A percentile compares a stretch with the other conserved stretches of the same genome.
Evolutionary conservation across 2,888 invertebrate genomes (phyloP).

Genomic region (Troides helena): DNA sequence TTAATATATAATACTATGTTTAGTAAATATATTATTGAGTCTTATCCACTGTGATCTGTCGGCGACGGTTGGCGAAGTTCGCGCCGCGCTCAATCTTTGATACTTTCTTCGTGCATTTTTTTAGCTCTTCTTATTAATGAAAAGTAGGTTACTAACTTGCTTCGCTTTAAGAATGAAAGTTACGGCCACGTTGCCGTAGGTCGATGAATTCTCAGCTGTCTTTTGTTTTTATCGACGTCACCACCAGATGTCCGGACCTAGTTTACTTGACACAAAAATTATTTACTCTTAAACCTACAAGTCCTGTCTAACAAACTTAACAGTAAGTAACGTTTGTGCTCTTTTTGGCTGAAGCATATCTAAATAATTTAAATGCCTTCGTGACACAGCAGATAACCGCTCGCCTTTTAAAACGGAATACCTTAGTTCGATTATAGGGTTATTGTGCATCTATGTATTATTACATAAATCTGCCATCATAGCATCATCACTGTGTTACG

Average conservation of each 20-base stretch:
- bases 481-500: too few relatives aligned
- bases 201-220: slow-evolving; percentile 76
- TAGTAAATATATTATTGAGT: not conserved
- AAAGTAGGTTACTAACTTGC: slow-evolving; percentile 81
- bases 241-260: slow-evolving; percentile 6
- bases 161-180: slow-evolving; percentile 79
- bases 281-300: not conserved
- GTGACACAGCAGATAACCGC: too few relatives aligned
- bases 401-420: too few relatives aligned
- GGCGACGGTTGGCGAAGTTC: slow-evolving; percentile 66
- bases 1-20: too few relatives aligned
- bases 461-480: too few relatives aligned
- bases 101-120: slow-evolving; percentile 81
- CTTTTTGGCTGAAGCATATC: too few relatives aligned
- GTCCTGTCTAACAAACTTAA: not conserved
- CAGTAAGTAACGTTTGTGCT: not conserved
- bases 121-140: slow-evolving; percentile 80
- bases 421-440: too few relatives aligned
- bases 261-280: slow-evolving; percentile 1
- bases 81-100: slow-evolving; percentile 79
- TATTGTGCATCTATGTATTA: too few relatives aligned
- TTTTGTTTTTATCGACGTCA: slow-evolving; percentile 65
- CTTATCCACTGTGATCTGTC: slow-evolving; percentile 52
- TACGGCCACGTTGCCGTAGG: slow-evolving; percentile 77
- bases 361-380: too few relatives aligned